A percentile compares a stretch with the other conserved stretches of the same genome.
Conservation (phyloP, 53 echinoderm and acorn worm species). For the Stichopus horrens region DNA sequence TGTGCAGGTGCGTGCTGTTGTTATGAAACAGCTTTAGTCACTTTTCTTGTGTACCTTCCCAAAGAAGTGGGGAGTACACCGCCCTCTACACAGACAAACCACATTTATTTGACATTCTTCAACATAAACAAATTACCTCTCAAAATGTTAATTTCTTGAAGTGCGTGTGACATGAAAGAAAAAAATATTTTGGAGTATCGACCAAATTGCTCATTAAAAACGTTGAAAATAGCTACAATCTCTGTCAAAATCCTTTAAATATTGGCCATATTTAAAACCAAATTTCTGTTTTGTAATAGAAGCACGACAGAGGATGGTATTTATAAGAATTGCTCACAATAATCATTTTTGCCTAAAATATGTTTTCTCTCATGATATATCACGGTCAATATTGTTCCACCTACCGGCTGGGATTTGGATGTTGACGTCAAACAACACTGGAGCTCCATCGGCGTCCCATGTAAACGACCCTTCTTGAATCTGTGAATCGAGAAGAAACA, state of each 20-base stretch:
- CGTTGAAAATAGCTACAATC: no score
- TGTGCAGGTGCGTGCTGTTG: no score
- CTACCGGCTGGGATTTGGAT: constrained; percentile 73
- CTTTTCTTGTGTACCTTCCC: neutral
- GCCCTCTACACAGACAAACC: neutral
- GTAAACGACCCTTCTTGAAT: constrained; percentile 59
- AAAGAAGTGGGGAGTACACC: neutral
- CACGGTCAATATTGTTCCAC: neutral
- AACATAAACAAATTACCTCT: neutral
- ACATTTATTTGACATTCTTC: neutral
- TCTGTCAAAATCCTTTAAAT: no score
- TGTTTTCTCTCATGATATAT: neutral
- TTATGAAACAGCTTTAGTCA: neutral
- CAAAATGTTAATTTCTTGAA: no score
- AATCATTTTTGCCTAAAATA: no score
- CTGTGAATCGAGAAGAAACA: constrained; percentile 26
- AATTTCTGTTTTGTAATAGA: no score
- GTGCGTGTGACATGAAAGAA: no score
- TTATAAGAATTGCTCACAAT: no score
- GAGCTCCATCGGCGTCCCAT: constrained; percentile 59
- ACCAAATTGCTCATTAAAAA: no score
- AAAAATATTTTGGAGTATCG: no score
- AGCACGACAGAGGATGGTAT: no score
- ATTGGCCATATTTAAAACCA: no score
- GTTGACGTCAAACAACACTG: constrained; percentile 63